phyloP scores from a whole-genome alignment of 1,140 invertebrate genomes.

The Pseudomyrmex cubaensis region DNA sequence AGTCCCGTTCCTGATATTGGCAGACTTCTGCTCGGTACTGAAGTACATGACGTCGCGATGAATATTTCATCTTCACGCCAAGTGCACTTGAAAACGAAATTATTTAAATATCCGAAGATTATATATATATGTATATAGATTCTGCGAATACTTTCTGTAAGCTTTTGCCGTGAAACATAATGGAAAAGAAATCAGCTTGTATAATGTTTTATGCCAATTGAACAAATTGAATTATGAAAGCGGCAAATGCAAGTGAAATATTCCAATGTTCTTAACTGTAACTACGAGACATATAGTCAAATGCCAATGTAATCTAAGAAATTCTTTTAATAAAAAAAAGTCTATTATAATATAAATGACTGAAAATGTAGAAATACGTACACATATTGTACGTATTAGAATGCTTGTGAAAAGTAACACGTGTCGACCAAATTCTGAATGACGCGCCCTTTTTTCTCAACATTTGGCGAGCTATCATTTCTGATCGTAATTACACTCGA shows the following conservation, averaged over 20 bases:
- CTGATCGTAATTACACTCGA: slow-evolving; percentile 43
- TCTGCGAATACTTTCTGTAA: slow-evolving; percentile 22
- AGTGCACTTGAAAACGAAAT: slow-evolving; percentile 53
- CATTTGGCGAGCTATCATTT: background rate
- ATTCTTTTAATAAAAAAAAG: background rate
- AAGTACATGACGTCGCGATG: slow-evolving; percentile 46
- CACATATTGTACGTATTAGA: background rate
- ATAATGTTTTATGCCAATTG: slow-evolving; percentile 25
- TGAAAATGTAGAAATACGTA: background rate
- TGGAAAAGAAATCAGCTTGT: slow-evolving; percentile 44
- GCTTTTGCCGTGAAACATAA: slow-evolving; percentile 1
- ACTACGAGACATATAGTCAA: slow-evolving; percentile 1
- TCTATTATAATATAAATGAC: background rate
- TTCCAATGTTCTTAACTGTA: slow-evolving; percentile 4
- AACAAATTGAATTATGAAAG: slow-evolving; percentile 42
- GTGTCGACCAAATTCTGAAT: background rate
- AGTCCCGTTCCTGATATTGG: slow-evolving; percentile 31
- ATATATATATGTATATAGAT: background rate
- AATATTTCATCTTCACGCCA: slow-evolving; percentile 69
- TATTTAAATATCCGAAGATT: slow-evolving; percentile 51
- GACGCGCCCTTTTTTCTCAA: background rate
- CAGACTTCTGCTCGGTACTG: slow-evolving; percentile 43
- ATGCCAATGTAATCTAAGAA: background rate
- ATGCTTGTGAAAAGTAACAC: slow-evolving; percentile 6
- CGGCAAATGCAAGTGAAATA: slow-evolving; percentile 43